phyloP scores from a whole-genome alignment of 2,888 invertebrate species.

The Nasonia oneida region DNA sequence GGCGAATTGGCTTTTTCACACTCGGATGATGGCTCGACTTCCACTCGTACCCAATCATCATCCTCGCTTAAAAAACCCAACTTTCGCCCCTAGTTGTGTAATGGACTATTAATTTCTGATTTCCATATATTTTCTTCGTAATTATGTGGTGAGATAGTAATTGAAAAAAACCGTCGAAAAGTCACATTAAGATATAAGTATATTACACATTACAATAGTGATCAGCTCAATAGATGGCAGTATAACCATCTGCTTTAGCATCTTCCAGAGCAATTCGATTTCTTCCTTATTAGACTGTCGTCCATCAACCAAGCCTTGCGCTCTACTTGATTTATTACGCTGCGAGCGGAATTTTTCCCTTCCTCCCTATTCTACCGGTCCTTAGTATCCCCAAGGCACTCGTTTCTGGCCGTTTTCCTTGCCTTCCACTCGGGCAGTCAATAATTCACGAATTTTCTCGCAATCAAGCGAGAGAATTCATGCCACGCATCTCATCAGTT shows the following conservation, averaged over 20 bases:
- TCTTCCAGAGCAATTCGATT: background rate
- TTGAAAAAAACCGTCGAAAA: background rate
- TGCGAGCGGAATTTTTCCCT: background rate
- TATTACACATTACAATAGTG: background rate
- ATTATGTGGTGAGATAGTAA: too few relatives aligned
- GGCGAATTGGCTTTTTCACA: too few relatives aligned
- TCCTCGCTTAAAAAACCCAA: too few relatives aligned
- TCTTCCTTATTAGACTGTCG: background rate
- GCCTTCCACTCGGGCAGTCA: background rate
- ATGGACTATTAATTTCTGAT: too few relatives aligned
- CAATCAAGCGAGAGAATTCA: background rate
- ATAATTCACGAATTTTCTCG: slow-evolving; percentile 8
- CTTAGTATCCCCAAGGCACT: background rate
- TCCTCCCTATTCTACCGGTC: background rate
- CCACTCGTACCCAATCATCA: too few relatives aligned
- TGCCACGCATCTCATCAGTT: background rate
- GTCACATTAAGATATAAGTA: background rate
- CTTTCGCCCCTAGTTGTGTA: too few relatives aligned
- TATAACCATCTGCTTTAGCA: background rate
- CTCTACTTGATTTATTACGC: slow-evolving; percentile 5
- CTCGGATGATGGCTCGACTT: too few relatives aligned
- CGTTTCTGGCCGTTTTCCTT: background rate
- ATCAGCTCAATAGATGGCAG: slow-evolving; percentile 23
- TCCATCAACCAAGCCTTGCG: background rate
- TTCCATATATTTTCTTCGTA: too few relatives aligned